Evolutionary conservation across 2,797 vertebrate genomes (phyloP), one percentile per base, ranked within the genome.

Genomic region (Cephalopachus bancanus): DNA sequence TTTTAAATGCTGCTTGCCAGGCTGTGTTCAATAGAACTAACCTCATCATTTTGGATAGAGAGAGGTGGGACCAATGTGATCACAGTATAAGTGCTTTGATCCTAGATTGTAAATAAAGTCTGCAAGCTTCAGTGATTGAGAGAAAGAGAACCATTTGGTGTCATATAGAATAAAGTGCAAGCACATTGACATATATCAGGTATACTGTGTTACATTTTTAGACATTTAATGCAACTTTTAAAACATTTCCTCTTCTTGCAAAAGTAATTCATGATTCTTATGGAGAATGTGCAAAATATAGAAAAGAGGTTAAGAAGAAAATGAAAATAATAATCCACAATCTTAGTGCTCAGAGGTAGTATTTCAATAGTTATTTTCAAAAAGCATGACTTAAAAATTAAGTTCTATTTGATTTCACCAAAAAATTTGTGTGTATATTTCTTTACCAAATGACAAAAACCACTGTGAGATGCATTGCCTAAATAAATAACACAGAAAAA

Each of bases 271-370:
- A 37, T 24, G n/a, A 65, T 81, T 87, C 86, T 94, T 92, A 37
- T 51, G 33, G 60, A 94, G 71, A 74, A 80, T 93, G 74, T 90
- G 57, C n/a, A 88, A 96, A 96, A 78, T 19, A 71, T 3, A 67
- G 51, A 83, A 55, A 79, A 14, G 11, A 94, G 15, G 17, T 37
- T 92, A 86, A 95, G 67, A 95, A 96, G 78, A 91, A 75, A 95
- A 69, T 57, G 9, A 72, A 95, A 88, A 81, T 84, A 55, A 83
- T 64, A 92, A 84, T 62, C 60, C 72, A 44, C 81, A 72, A 75
- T 79, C 59, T 62, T 71, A 14, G 19, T 93, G 44, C 65, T 92
- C 55, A 67, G 64, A 92, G n/a, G 83, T 20, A 14, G 30, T n/a
- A 10, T 57, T 91, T 93, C 75, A 62, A 83, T n/a, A 74, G 26